A percentile compares a stretch with the other conserved stretches of the same genome.
Evolutionary conservation across 2,113 vertebrate species (phyloP).

Genomic region (Typhlomys cinereus): DNA sequence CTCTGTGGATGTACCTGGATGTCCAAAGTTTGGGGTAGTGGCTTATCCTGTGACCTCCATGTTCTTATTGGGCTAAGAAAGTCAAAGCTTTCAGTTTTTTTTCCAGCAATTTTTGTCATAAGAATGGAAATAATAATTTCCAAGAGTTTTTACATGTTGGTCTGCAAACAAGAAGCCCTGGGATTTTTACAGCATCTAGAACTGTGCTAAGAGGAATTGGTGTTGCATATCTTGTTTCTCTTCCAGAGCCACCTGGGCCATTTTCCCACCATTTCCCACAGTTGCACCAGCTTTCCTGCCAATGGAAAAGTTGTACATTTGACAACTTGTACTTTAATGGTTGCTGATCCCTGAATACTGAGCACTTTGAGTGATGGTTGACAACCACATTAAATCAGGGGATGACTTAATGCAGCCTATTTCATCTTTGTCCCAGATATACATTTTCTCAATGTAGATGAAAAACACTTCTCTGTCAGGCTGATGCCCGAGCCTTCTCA

Average conservation of each 20-base stretch:
- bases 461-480: not conserved
- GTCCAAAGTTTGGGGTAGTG: not conserved
- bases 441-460: not conserved
- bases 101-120: not conserved
- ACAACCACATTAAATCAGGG: not conserved
- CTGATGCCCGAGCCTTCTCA: not conserved
- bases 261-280: not conserved
- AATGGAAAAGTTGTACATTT: not conserved
- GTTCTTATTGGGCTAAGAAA: not conserved
- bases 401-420: not conserved
- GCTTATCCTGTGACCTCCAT: not conserved
- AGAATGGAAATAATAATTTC: not conserved
- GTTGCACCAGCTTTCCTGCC: not conserved
- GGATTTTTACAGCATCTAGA: not conserved
- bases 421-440: not conserved
- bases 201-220: not conserved
- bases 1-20: not conserved
- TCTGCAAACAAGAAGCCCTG: not conserved
- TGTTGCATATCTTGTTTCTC: not conserved
- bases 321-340: conserved; percentile 5
- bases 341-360: conserved; percentile 1
- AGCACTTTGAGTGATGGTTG: not conserved
- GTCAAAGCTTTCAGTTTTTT: not conserved
- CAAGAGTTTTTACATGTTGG: not conserved
- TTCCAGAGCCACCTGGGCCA: not conserved